A percentile compares a stretch with the other conserved stretches of the same genome.
Conservation (phyloP, 2,888 invertebrate species). For the Nomada fabriciana region DNA sequence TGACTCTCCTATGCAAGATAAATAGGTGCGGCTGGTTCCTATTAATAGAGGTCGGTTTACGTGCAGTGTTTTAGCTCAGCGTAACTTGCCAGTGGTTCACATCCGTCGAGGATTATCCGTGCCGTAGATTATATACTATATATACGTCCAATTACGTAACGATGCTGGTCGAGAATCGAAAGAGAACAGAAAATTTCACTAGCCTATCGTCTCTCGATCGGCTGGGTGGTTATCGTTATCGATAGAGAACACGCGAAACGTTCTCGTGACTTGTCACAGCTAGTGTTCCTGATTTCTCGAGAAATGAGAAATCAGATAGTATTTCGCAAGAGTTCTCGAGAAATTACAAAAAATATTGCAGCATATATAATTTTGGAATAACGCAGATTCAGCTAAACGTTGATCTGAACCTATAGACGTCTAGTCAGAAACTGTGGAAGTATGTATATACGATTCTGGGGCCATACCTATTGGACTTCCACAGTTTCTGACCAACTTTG, state of each 20-base stretch:
- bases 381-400: too few relatives aligned
- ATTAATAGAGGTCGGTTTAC: conserved; percentile 74
- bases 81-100: conserved; percentile 42
- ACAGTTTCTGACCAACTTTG: too few relatives aligned
- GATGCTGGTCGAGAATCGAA: neutral
- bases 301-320: too few relatives aligned
- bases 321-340: too few relatives aligned
- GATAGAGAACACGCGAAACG: neutral
- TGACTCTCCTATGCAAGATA: conserved; percentile 76
- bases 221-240: neutral
- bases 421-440: too few relatives aligned
- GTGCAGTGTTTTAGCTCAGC: conserved; percentile 39
- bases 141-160: conserved; percentile 29
- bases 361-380: too few relatives aligned
- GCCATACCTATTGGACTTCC: too few relatives aligned
- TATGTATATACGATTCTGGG: too few relatives aligned
- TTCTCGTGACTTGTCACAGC: too few relatives aligned
- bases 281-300: too few relatives aligned
- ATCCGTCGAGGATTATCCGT: conserved; percentile 44
- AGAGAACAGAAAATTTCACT: neutral
- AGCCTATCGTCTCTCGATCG: neutral
- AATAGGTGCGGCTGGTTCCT: conserved; percentile 76
- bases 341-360: too few relatives aligned
- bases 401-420: too few relatives aligned
- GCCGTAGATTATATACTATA: conserved; percentile 35